Percentiles rank a stretch among this genome's conserved stretches.
Evolutionary conservation across 2,888 invertebrate genomes (phyloP).

Genomic region (Pteria penguin): DNA sequence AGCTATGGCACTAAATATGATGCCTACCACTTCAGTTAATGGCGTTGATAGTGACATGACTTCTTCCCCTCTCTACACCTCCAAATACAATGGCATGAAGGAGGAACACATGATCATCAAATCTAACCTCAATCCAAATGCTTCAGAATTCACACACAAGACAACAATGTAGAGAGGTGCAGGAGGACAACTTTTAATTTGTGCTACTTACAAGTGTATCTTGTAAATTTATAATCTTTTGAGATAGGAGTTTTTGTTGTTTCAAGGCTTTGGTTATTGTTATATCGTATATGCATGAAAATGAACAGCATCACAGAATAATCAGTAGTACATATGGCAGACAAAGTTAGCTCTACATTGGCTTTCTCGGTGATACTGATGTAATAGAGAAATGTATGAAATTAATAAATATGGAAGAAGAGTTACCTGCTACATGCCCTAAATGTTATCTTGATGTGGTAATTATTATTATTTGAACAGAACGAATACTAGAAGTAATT

Average conservation of each 20-base stretch:
- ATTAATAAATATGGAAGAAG: no score
- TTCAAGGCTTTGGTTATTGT: constrained; percentile 8
- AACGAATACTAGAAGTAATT: no score
- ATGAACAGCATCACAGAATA: background rate
- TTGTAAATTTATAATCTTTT: constrained; percentile 19
- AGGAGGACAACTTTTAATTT: background rate
- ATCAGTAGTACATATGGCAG: no score
- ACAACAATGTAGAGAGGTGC: constrained; percentile 38
- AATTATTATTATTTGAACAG: no score
- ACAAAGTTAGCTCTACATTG: no score
- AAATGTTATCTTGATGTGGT: no score
- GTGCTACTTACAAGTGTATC: background rate
- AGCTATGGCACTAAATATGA: constrained; percentile 89
- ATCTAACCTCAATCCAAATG: constrained; percentile 91
- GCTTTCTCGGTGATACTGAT: no score
- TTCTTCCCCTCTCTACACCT: constrained; percentile 70
- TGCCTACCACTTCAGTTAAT: constrained; percentile 83
- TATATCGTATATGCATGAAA: background rate
- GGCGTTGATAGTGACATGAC: constrained; percentile 59
- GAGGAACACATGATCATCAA: constrained; percentile 66
- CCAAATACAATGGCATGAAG: constrained; percentile 48
- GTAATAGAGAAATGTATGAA: no score
- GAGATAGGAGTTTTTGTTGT: constrained; percentile 29
- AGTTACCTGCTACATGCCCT: no score
- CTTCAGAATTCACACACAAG: constrained; percentile 94